Conservation (phyloP, 1,140 invertebrate genomes). For the Anastrepha ludens region DNA sequence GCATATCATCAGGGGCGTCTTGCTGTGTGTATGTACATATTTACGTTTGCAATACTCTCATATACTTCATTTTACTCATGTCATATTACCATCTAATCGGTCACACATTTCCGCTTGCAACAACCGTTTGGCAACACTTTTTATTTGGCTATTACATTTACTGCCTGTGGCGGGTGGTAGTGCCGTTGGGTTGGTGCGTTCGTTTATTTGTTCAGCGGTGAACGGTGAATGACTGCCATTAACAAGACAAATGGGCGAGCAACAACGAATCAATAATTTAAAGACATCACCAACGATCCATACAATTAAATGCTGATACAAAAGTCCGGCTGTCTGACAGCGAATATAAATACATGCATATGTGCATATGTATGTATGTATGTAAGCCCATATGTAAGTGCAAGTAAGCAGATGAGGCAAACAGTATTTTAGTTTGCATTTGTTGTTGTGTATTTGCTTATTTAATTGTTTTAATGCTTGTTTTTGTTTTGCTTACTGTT, state of each 20-base stretch:
- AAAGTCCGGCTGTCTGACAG: not conserved
- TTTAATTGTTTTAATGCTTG: not conserved
- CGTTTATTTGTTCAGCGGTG: not conserved
- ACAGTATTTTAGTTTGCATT: not conserved
- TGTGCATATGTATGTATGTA: not conserved
- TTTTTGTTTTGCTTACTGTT: not conserved
- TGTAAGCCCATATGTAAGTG: not conserved
- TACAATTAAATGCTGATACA: not conserved
- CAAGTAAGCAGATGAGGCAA: not conserved
- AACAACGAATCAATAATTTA: slow-evolving; percentile 18
- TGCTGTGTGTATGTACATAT: no score
- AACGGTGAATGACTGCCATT: not conserved
- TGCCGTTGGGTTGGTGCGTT: not conserved
- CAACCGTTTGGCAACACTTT: not conserved
- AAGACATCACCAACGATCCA: not conserved
- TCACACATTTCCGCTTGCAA: slow-evolving; percentile 2
- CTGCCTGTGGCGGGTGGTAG: not conserved
- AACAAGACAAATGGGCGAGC: not conserved
- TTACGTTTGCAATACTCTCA: no score
- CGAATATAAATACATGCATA: not conserved
- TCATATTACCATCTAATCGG: not conserved
- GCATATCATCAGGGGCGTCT: no score
- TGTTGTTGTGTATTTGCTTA: not conserved
- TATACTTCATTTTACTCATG: no score
- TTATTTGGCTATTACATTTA: not conserved